Evolutionary conservation across 2,797 vertebrate genomes (phyloP).

Genomic region (Falco peregrinus): DNA sequence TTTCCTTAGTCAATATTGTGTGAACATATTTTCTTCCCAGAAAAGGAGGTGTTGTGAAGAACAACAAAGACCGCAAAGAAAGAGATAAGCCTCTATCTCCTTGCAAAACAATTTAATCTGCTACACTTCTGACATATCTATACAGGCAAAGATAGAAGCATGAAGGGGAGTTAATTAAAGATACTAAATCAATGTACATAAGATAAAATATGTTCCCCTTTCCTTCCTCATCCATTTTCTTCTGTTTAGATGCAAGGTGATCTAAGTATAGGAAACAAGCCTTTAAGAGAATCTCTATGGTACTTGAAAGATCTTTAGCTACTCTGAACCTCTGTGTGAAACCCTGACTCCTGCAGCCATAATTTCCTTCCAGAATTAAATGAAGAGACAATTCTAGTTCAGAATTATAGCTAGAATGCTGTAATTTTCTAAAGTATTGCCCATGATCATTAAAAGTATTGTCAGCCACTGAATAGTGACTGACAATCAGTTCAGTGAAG

Average conservation of each 20-base stretch:
- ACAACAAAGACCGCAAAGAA: background rate
- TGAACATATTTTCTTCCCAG: background rate
- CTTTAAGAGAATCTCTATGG: background rate
- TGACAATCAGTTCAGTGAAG: conserved; percentile 26
- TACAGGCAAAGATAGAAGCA: background rate
- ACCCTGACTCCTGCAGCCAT: conserved; percentile 4
- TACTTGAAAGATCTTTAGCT: conserved; percentile 44
- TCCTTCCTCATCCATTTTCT: background rate
- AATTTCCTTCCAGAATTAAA: conserved; percentile 39
- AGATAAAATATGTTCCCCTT: background rate
- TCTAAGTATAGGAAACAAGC: background rate
- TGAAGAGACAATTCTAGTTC: background rate
- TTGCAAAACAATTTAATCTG: background rate
- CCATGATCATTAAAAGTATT: background rate
- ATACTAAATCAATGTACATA: background rate
- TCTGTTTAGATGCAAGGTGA: conserved; percentile 7
- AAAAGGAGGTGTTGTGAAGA: background rate
- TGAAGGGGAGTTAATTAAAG: background rate
- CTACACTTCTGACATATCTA: background rate
- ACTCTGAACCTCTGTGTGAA: conserved; percentile 17
- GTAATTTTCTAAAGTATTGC: conserved; percentile 7
- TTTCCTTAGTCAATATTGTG: background rate
- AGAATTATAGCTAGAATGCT: conserved; percentile 13
- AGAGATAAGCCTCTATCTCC: background rate
- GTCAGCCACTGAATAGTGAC: background rate